A percentile compares a stretch with the other conserved stretches of the same genome.
These are phyloP conservation scores for Pterocles burchelli DNA, from an alignment of 2,113 vertebrate species.

Conservation along the genomic window DNA sequence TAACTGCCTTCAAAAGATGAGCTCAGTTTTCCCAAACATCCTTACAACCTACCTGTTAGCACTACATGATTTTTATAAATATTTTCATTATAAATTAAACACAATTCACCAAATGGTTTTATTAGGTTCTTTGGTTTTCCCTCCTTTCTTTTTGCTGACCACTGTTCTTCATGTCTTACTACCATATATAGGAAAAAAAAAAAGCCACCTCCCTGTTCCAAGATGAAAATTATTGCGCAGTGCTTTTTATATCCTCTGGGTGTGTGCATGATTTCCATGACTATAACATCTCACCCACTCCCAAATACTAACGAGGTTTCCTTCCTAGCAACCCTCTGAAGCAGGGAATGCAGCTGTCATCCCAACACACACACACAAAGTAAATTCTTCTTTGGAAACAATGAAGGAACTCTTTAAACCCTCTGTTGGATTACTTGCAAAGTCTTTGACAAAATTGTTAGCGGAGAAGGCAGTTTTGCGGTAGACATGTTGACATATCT, in stretches of 20 bases:
- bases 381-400: not conserved
- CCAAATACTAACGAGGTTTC: not conserved
- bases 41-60: not conserved
- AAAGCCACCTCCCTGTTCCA: not conserved
- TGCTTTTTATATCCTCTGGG: not conserved
- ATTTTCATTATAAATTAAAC: not conserved
- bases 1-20: not conserved
- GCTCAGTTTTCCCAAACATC: not conserved
- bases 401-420: not conserved
- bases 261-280: not conserved
- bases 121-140: not conserved
- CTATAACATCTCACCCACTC: not conserved
- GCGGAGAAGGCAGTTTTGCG: not conserved
- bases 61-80: not conserved
- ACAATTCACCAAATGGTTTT: not conserved
- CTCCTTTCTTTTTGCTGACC: not conserved
- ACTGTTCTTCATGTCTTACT: not conserved
- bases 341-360: not conserved
- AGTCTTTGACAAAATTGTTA: not conserved
- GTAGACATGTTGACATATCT: not conserved
- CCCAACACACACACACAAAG: not conserved
- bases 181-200: rapidly evolving
- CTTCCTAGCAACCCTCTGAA: not conserved
- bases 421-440: not conserved
- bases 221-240: not conserved